Base-by-base conservation (phyloP, 1,140 invertebrate species). In the Bombus vancouverensis region DNA sequence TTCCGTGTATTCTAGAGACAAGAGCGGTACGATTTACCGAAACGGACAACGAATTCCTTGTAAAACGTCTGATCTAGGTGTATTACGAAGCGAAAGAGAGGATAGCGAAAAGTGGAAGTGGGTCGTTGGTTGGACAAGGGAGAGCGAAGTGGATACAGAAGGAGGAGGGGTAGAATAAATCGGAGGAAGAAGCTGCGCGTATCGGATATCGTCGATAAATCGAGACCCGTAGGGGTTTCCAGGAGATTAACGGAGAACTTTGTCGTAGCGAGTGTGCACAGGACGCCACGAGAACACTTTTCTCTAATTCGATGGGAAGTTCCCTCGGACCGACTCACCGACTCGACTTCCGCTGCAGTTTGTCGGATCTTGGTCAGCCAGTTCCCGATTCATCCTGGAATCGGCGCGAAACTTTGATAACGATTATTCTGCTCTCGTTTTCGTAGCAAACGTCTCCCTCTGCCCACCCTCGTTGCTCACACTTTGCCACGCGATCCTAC, bases 221-320 rank as follows among this genome's bases (percentile, higher is more conserved):
- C 83, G 91, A 85, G 87, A 89, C 87, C 87, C 85, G 85, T 76
- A 77, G 85, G 85, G 91, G 83, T 92, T 92, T 91, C 85, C 88
- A 87, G 89, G 84, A 92, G 91, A 93, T 93, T 93, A 93, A 93
- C 92, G 92, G 88, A 91, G 87, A 92, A 92, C 81, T 92, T 92
- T 88, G 87, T 90, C 89, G 66, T 84, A 70, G 87, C 81, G 85
- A 79, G 86, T 42, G 83, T 71, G 76, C 80, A 75, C 65, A 75
- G 86, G 87, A 82, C 78, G 75, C 86, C 88, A 75, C 85, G 87
- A 90, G 90, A 89, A 93, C 92, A 93, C 92, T 93, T 93, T 92
- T 92, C 92, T 92, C 92, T 93, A 93, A 93, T 93, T 92, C 92
- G 91, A 91, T 88, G 89, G 91, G 87, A 93, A 92, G 92, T 93